Conservation (phyloP, 2,888 invertebrate species). For the Hydroisotoma schaefferi region DNA sequence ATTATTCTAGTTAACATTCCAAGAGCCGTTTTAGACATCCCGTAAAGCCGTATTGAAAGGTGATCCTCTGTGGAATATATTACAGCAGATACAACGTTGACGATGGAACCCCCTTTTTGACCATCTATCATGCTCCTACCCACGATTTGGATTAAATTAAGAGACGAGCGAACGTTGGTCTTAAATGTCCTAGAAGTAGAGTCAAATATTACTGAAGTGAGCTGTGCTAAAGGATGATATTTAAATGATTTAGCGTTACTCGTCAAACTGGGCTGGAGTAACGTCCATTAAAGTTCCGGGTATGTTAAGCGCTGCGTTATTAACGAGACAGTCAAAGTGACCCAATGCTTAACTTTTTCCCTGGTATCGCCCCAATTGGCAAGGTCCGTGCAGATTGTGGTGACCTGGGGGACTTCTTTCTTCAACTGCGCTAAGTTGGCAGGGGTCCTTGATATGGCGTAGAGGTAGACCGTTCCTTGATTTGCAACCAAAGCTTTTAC, state of each 20-base stretch:
- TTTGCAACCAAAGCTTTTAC: constrained; percentile 10
- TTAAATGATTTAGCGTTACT: constrained; percentile 49
- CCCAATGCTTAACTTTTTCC: constrained; percentile 51
- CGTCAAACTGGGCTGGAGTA: constrained; percentile 52
- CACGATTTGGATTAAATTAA: constrained; percentile 55
- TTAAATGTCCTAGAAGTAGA: constrained; percentile 7
- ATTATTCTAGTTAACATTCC: constrained; percentile 12
- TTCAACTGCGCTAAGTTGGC: constrained; percentile 44
- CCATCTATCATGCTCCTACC: constrained; percentile 53
- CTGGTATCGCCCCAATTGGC: constrained; percentile 53
- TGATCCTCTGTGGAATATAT: not conserved
- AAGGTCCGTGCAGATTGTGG: constrained; percentile 52
- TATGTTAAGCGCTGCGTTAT: constrained; percentile 54
- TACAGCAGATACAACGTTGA: constrained; percentile 56
- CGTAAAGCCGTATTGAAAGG: constrained; percentile 12
- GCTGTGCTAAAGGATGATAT: too few relatives aligned
- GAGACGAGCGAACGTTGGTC: not conserved
- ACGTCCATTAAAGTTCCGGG: constrained; percentile 49
- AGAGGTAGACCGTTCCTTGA: constrained; percentile 12
- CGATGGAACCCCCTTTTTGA: constrained; percentile 54
- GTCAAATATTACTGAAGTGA: too few relatives aligned
- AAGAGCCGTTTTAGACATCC: constrained; percentile 14
- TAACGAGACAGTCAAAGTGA: too few relatives aligned
- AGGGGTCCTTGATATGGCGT: constrained; percentile 8
- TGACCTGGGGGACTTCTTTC: constrained; percentile 46